Percentiles rank a stretch among this genome's conserved stretches.
Conservation (phyloP, 2,888 invertebrate genomes). For the Teinopalpus imperialis region DNA sequence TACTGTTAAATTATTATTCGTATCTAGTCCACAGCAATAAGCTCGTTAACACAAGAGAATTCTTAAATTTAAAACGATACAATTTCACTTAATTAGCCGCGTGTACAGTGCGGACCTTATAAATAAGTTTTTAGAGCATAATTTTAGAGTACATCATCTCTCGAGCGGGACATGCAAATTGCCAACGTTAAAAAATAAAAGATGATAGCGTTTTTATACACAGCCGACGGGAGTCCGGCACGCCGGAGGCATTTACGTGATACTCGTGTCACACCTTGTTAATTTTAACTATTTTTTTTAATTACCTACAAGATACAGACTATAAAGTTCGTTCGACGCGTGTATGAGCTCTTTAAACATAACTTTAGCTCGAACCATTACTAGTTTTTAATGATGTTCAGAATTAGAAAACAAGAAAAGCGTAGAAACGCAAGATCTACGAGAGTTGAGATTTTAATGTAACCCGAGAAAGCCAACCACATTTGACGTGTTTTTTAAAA, state of each 20-base stretch:
- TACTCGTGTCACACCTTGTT: constrained; percentile 37
- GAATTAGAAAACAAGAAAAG: too few species aligned
- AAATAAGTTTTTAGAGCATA: constrained; percentile 69
- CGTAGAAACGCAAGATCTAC: not conserved
- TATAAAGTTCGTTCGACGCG: constrained; percentile 13
- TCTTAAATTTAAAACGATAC: constrained; percentile 32
- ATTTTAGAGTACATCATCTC: constrained; percentile 74
- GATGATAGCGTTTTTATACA: constrained; percentile 73
- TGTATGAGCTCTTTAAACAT: too few species aligned
- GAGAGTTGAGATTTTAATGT: too few species aligned
- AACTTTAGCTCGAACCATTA: too few species aligned
- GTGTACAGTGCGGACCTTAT: constrained; percentile 58
- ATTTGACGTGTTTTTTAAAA: too few species aligned
- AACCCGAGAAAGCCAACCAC: too few species aligned
- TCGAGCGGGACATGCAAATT: constrained; percentile 78
- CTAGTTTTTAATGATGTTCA: too few species aligned
- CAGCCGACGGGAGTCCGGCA: constrained; percentile 58
- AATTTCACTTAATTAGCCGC: constrained; percentile 47
- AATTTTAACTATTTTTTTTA: constrained; percentile 33
- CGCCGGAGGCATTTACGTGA: constrained; percentile 43
- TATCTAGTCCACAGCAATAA: constrained; percentile 19
- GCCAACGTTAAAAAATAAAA: constrained; percentile 73
- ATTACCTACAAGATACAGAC: constrained; percentile 27
- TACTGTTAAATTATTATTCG: constrained; percentile 13
- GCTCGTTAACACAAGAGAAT: constrained; percentile 31